Conservation (phyloP, 2,113 vertebrate genomes). For the Nothoprocta perdicaria region DNA sequence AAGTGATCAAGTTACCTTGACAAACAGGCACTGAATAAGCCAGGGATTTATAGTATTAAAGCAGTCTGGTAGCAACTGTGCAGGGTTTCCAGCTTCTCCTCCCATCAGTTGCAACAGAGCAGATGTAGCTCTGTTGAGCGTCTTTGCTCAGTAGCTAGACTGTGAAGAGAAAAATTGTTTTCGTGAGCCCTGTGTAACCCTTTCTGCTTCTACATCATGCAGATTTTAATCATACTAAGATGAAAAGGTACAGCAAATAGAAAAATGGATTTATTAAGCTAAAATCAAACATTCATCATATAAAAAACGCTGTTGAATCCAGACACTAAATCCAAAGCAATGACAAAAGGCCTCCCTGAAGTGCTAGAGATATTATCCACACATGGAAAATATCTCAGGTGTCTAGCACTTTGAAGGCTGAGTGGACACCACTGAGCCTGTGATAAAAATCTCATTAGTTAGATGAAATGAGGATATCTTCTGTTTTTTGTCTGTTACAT, state of each 20-base stretch:
- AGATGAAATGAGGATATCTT: not conserved
- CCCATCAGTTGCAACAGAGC: not conserved
- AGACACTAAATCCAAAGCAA: not conserved
- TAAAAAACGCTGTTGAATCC: not conserved
- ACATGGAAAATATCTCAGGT: not conserved
- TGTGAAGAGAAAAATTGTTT: not conserved
- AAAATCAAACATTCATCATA: not conserved
- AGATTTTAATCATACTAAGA: not conserved
- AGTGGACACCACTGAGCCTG: not conserved
- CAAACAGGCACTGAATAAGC: not conserved
- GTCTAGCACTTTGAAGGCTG: not conserved
- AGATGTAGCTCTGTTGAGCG: not conserved
- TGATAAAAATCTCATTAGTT: not conserved
- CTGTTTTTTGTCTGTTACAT: not conserved
- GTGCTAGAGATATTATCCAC: not conserved
- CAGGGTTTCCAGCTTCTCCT: not conserved
- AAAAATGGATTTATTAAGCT: not conserved
- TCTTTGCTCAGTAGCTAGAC: not conserved
- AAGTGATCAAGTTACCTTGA: not conserved
- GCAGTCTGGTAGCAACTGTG: not conserved
- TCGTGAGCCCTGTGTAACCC: not conserved
- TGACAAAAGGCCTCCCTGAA: not conserved
- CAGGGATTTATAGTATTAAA: not conserved
- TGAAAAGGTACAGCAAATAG: not conserved
- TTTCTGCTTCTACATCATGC: fast-evolving